Evolutionary conservation across 2,797 vertebrate genomes (phyloP), one percentile per base, ranked within the genome.

Genomic region (Acanthopagrus latus): DNA sequence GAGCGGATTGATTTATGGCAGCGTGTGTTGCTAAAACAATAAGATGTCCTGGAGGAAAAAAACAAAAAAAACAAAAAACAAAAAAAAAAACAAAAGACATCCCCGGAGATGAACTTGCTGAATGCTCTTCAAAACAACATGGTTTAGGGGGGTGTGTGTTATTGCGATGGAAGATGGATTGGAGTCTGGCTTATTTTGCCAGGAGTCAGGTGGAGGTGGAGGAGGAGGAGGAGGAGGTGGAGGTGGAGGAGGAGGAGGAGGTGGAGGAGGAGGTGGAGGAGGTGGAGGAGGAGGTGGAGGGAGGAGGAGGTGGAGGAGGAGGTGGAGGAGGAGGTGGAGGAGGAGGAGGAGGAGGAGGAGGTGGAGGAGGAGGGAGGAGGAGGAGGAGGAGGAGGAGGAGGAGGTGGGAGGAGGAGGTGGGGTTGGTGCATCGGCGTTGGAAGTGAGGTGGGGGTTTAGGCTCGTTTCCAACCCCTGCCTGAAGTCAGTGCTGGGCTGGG

Each of bases 171-270:
- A 95, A 96, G 95, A 93, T 91, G 94, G 94, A 95, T 91, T 92
- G 90, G 93, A 95, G 95, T 95, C 95, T 95, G 95, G 92, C 92
- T 95, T 96, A 94, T 95, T 91, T 95, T 96, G 95, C 96, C 96
- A 92, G 94, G 89, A 88, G 88, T 87, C 88, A 87, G 86, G 86
- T 87, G 86, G 75, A 66, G 65, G 68, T 25, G 17, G 21, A 47
- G 18, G 58, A 20, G 74, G 51, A 1, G 43, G 54, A 5, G 54
- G 54, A 3, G 13, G 54, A 16, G 7, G 1, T 59, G 25, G 43
- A 54, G n/a, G n/a, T n/a, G n/a, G 27, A 27, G 27, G 27, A 27
- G 27, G 27, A 27, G 27, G 27, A 27, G 27, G 27, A 27, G 27
- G 33, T 10, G 14, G 76, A 27, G 27, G 27, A 27, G 27, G 27